These are phyloP conservation scores for Gobio occitaniae DNA, from an alignment of 2,797 vertebrate genomes.

Conservation along the genomic window DNA sequence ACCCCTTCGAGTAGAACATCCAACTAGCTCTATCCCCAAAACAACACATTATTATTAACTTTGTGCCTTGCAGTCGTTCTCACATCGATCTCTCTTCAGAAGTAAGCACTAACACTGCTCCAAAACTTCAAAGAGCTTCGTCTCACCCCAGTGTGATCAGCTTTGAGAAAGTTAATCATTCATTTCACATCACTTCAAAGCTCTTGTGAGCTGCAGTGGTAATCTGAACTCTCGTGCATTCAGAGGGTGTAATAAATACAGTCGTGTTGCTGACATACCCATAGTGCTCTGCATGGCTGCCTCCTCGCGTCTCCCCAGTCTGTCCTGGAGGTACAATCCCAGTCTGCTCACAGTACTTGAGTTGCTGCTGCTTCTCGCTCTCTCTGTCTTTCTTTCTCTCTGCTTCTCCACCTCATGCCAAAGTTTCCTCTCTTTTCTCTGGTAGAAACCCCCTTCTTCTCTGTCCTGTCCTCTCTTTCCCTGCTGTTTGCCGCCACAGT, in stretches of 20 bases:
- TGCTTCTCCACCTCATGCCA: constrained; percentile 50
- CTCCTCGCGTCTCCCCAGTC: constrained; percentile 66
- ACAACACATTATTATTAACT: constrained; percentile 2
- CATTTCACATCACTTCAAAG: constrained; percentile 54
- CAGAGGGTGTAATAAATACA: constrained; percentile 30
- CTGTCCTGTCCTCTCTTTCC: constrained; percentile 58
- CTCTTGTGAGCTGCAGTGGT: constrained; percentile 27
- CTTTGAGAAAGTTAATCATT: constrained; percentile 55
- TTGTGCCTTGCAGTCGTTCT: background rate
- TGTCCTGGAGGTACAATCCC: constrained; percentile 62
- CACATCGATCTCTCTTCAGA: constrained; percentile 25
- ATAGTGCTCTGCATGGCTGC: constrained; percentile 77
- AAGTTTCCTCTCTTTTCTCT: constrained; percentile 61
- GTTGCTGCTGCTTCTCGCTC: constrained; percentile 11
- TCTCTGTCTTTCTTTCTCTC: constrained; percentile 24
- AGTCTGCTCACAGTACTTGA: constrained; percentile 31
- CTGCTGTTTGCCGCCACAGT: constrained; percentile 34
- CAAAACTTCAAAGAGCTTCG: constrained; percentile 16
- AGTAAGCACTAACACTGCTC: constrained; percentile 20
- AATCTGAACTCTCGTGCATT: constrained; percentile 40
- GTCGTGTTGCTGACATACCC: constrained; percentile 55
- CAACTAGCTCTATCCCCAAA: constrained; percentile 19
- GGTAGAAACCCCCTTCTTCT: constrained; percentile 50
- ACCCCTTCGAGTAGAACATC: background rate
- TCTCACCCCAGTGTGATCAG: constrained; percentile 13